Evolutionary conservation across 1,140 invertebrate genomes (phyloP).

Genomic region (Trigoniulus corallinus): DNA sequence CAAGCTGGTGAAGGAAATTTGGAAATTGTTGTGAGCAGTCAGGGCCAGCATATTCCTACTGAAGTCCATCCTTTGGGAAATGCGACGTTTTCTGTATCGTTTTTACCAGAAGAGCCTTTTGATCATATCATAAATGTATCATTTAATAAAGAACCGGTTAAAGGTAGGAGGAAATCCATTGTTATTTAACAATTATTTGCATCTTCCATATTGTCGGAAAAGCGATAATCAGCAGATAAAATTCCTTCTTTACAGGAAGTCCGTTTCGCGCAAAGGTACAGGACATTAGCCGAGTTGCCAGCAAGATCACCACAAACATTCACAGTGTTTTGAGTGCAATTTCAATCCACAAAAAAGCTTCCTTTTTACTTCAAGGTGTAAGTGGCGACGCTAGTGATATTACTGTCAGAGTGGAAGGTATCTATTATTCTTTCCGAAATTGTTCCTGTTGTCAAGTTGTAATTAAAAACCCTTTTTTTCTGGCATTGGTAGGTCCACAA

Average conservation of each 20-base stretch:
- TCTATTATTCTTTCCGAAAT: conserved; percentile 1
- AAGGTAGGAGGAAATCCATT: no score
- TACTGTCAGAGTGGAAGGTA: conserved; percentile 88
- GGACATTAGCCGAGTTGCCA: conserved; percentile 11
- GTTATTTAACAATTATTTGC: conserved; percentile 4
- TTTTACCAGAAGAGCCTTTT: conserved; percentile 79
- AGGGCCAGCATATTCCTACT: conserved; percentile 86
- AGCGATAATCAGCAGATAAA: not conserved
- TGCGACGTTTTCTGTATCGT: conserved; percentile 79
- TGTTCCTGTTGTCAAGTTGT: not conserved
- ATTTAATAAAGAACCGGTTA: conserved; percentile 75
- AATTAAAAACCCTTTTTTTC: not conserved
- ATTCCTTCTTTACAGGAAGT: conserved; percentile 16
- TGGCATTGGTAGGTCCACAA: conserved; percentile 11
- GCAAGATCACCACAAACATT: conserved; percentile 9
- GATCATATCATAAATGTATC: conserved; percentile 91
- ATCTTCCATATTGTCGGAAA: not conserved
- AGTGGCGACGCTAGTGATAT: conserved; percentile 73
- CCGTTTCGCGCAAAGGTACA: conserved; percentile 16
- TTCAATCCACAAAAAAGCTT: conserved; percentile 12
- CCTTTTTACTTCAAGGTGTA: conserved; percentile 27
- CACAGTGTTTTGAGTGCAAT: conserved; percentile 8
- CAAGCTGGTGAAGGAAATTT: conserved; percentile 94
- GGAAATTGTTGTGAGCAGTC: conserved; percentile 87
- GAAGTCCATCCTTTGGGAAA: conserved; percentile 87